A percentile compares a stretch with the other conserved stretches of the same genome.
Evolutionary conservation across 2,888 invertebrate species (phyloP).

Genomic region (Philopedon plagiatum): DNA sequence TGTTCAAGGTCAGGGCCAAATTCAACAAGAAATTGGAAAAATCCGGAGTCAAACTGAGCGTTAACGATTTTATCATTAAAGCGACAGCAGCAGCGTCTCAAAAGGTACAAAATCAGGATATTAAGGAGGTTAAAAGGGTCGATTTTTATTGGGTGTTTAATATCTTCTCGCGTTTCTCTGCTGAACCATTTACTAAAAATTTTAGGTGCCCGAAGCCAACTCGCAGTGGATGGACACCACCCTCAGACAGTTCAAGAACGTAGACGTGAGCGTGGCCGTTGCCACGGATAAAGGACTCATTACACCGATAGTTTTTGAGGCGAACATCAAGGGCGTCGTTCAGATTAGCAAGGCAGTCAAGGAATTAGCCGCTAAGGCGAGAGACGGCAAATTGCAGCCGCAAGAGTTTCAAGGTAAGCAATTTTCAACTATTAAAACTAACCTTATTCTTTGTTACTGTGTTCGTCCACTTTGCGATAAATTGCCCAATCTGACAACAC

Average conservation of each 20-base stretch:
- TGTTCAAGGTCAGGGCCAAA: constrained; percentile 81
- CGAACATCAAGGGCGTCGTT: constrained; percentile 90
- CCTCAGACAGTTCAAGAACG: constrained; percentile 93
- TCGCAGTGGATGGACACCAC: constrained; percentile 94
- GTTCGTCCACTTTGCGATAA: no score
- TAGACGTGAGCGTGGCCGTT: constrained; percentile 97
- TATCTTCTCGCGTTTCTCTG: no score
- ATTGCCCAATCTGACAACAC: no score
- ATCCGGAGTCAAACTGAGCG: constrained; percentile 87
- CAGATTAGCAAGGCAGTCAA: constrained; percentile 87
- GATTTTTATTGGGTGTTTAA: no score
- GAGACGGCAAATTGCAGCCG: constrained; percentile 90
- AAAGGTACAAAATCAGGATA: no score
- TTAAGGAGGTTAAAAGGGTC: no score
- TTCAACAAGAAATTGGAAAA: constrained; percentile 87
- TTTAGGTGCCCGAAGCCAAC: constrained; percentile 89
- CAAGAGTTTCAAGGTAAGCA: constrained; percentile 90
- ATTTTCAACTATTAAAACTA: neutral
- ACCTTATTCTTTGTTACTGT: no score
- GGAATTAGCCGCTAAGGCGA: constrained; percentile 86
- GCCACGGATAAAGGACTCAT: constrained; percentile 95
- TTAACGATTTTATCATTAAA: constrained; percentile 97
- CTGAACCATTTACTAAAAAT: no score
- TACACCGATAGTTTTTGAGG: constrained; percentile 95
- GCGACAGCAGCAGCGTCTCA: constrained; percentile 91